phyloP scores from a whole-genome alignment of 2,113 vertebrate species.

The Okapia johnstoni region DNA sequence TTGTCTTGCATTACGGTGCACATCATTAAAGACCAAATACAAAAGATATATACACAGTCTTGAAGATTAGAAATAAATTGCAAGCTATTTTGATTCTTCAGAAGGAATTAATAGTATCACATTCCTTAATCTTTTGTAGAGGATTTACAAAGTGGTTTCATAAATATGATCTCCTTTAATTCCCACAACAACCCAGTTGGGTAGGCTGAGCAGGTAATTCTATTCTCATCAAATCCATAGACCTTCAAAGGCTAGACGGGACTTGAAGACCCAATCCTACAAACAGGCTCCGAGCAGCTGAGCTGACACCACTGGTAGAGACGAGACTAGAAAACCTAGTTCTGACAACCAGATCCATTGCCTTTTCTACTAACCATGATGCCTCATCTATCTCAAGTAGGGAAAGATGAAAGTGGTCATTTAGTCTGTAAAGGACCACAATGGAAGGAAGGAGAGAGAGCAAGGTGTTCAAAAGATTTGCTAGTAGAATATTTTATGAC shows the following conservation, averaged over 20 bases:
- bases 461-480: not conserved
- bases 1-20: slow-evolving; percentile 37
- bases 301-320: not conserved
- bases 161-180: slow-evolving; percentile 70
- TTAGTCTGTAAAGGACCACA: not conserved
- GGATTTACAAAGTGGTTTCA: slow-evolving; percentile 58
- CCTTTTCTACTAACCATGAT: not conserved
- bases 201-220: slow-evolving; percentile 41
- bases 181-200: slow-evolving; percentile 39
- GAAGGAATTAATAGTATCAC: slow-evolving; percentile 68
- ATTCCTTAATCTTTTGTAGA: slow-evolving; percentile 67
- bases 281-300: not conserved
- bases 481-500: not conserved
- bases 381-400: not conserved
- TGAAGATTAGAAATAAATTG: slow-evolving; percentile 69
- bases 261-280: not conserved
- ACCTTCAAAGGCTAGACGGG: not conserved
- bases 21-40: slow-evolving; percentile 61
- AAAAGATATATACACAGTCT: slow-evolving; percentile 65
- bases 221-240: slow-evolving; percentile 28
- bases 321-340: not conserved
- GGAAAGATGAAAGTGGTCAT: not conserved
- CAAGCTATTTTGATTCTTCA: slow-evolving; percentile 69
- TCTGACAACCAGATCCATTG: not conserved
- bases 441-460: not conserved